Evolutionary conservation across 2,888 invertebrate species (phyloP).

Genomic region (Ornithoptera alexandrae): DNA sequence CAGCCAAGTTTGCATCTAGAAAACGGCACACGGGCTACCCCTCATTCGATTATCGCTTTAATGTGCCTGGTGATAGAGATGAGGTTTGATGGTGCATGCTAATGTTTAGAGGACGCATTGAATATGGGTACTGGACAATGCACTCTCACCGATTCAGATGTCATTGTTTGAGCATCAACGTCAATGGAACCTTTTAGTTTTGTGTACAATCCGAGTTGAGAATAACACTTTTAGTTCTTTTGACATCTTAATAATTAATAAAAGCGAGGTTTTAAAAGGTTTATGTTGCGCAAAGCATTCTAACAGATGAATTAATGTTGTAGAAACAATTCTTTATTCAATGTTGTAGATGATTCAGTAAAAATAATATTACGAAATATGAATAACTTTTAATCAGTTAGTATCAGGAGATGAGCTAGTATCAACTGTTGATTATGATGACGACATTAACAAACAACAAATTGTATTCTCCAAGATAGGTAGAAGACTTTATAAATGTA

Average conservation of each 20-base stretch:
- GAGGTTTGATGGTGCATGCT: conserved; percentile 29
- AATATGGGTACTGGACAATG: conserved; percentile 54
- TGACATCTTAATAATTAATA: not conserved
- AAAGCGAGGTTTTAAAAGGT: too few species aligned
- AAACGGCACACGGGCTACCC: conserved; percentile 31
- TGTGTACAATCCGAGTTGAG: conserved; percentile 2
- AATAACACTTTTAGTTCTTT: not conserved
- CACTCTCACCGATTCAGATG: conserved; percentile 61
- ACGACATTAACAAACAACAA: too few species aligned
- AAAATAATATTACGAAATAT: too few species aligned
- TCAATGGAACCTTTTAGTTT: conserved; percentile 40
- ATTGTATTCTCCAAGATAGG: too few species aligned
- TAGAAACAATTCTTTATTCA: too few species aligned
- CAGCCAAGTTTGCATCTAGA: conserved; percentile 47
- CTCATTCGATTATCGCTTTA: conserved; percentile 36
- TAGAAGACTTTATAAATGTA: too few species aligned
- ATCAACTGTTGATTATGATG: too few species aligned
- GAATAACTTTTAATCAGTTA: too few species aligned
- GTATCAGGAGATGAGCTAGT: too few species aligned
- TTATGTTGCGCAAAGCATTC: too few species aligned
- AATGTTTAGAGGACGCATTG: conserved; percentile 32
- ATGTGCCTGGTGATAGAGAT: conserved; percentile 31
- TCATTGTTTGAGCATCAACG: conserved; percentile 48
- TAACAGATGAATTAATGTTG: too few species aligned
- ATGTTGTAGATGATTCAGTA: too few species aligned